These are phyloP conservation scores for Lathamus discolor DNA, from an alignment of 2,113 vertebrate species.

Conservation along the genomic window DNA sequence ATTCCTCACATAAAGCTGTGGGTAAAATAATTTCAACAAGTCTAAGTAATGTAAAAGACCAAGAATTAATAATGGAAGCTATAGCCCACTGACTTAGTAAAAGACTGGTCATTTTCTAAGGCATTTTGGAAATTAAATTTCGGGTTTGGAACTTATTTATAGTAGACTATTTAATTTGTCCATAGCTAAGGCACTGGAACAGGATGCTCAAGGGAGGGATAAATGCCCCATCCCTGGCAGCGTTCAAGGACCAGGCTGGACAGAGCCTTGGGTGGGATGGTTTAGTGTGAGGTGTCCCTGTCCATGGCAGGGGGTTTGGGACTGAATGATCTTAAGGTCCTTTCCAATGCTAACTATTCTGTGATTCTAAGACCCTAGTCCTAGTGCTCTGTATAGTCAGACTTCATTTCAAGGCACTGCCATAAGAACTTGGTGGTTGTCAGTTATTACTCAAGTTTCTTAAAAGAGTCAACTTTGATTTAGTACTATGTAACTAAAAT, in stretches of 20 bases:
- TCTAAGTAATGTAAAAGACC: neutral
- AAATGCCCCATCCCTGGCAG: neutral
- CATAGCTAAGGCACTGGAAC: neutral
- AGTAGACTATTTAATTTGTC: neutral
- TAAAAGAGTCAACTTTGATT: neutral
- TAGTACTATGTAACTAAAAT: neutral
- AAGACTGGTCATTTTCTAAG: neutral
- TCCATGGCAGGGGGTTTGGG: neutral
- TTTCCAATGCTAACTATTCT: neutral
- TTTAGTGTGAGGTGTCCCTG: neutral
- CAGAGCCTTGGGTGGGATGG: neutral
- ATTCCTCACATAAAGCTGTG: neutral
- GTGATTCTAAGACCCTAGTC: neutral
- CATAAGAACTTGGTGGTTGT: neutral
- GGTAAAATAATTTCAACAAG: neutral
- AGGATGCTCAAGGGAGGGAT: neutral
- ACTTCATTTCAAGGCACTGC: neutral
- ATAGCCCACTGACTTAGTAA: neutral
- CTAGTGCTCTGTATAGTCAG: neutral
- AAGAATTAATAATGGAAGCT: neutral
- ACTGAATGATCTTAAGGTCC: neutral
- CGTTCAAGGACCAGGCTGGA: neutral
- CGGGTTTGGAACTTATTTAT: neutral
- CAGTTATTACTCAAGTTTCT: neutral
- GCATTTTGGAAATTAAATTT: neutral